Percentiles rank a stretch among this genome's conserved stretches.
Conservation (phyloP, 2,888 invertebrate genomes). For the Drosophila meridiana region DNA sequence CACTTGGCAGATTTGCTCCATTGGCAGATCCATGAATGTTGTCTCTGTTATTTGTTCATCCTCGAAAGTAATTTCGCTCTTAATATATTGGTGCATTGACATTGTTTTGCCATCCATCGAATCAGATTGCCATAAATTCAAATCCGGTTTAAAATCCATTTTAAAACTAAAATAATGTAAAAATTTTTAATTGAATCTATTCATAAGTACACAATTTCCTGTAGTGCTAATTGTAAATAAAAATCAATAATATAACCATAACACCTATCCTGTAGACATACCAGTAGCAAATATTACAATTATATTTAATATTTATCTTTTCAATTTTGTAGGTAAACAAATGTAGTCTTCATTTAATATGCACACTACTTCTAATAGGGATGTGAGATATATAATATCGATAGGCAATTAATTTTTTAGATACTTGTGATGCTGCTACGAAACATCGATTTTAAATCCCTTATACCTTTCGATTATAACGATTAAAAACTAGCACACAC, state of each 20-base stretch:
- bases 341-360: background rate
- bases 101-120: background rate
- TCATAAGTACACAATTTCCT: background rate
- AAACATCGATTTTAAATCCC: background rate
- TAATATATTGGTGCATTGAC: slow-evolving; percentile 18
- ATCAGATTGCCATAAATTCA: background rate
- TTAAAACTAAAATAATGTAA: slow-evolving; percentile 2
- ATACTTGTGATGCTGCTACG: too few relatives aligned
- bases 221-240: background rate
- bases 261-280: background rate
- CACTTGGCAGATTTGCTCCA: slow-evolving; percentile 37
- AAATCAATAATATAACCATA: background rate
- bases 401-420: background rate
- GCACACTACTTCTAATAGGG: slow-evolving; percentile 13
- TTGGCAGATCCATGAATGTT: slow-evolving; percentile 17
- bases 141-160: slow-evolving; percentile 20
- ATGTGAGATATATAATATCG: slow-evolving; percentile 8
- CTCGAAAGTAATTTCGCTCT: slow-evolving; percentile 49
- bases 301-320: background rate
- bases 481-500: background rate
- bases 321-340: slow-evolving; percentile 11
- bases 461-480: background rate
- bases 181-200: background rate
- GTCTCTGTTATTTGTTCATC: slow-evolving; percentile 50
- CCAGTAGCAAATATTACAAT: background rate